Evolutionary conservation across 1,140 invertebrate species (phyloP), one percentile per base, ranked within the genome.

Genomic region (Muscidifurax raptorellus): DNA sequence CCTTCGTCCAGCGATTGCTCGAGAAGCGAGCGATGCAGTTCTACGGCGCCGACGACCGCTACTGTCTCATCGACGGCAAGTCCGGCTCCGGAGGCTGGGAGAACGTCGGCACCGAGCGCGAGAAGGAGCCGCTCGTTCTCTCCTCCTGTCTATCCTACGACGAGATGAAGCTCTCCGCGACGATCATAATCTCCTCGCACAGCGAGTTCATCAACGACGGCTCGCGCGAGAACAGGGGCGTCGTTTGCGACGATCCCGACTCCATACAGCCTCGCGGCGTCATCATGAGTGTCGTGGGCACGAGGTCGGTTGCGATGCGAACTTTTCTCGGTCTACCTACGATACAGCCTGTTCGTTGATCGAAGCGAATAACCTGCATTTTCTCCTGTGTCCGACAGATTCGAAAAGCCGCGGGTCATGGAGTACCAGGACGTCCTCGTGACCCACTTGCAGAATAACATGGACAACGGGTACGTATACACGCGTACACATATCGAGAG

Each of bases 131-230:
- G 2, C 86, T 96, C 32, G 84, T 94, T 9, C 86, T 95, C 40
- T 88, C 93, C 28, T 91, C 94, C 47, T 94, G 94, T 88, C 87
- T 95, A 80, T 93, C 94, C 81, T 94, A 95, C 89, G 94, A 95
- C 81, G 94, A 95, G 88, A 94, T 95, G 76, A 95, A 94, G 89
- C 86, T 96, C 2, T 95, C 95, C 0, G 94, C 95, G 0, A 91
- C 95, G 88, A 91, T 96, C 25, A 94, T 93, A 25, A 91, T 95
- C 12, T 95, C 95, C 9, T 95, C 95, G 0, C 92, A 93, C 80
- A 94, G 94, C 2, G 94, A 94, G 87, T 96, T 95, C 86, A 94
- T 96, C 76, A 96, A 96, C 84, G 93, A 95, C 87, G 95, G 95
- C 5, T 90, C 92, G 22, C 92, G 95, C n/a, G 90, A 93, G 15